These are phyloP conservation scores for Digitonthophagus gazella DNA, from an alignment of 2,888 invertebrate genomes.

Conservation along the genomic window DNA sequence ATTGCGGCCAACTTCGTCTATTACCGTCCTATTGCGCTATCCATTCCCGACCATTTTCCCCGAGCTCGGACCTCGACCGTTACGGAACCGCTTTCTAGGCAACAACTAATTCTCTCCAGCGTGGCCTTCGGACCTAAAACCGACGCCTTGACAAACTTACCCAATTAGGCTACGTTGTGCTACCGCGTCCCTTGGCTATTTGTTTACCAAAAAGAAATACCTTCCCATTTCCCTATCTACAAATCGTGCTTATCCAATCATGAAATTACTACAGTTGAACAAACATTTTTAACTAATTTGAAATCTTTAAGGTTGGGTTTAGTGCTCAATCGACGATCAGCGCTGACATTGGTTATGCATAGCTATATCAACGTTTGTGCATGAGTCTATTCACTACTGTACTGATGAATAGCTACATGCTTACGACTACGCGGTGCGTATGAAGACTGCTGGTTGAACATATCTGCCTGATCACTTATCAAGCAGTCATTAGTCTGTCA, in stretches of 20 bases:
- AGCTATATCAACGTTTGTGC: no score
- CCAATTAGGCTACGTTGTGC: slow-evolving; percentile 17
- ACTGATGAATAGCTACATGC: no score
- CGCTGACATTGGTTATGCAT: no score
- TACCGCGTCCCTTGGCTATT: slow-evolving; percentile 7
- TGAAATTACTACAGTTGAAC: no score
- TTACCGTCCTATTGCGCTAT: slow-evolving; percentile 49
- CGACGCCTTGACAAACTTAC: slow-evolving; percentile 22
- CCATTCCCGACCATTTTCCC: slow-evolving; percentile 38
- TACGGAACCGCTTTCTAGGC: slow-evolving; percentile 19
- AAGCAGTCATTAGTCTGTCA: no score
- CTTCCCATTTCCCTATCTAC: background rate
- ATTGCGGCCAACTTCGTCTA: slow-evolving; percentile 51
- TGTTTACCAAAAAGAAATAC: slow-evolving; percentile 11
- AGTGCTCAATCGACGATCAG: no score
- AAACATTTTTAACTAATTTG: no score
- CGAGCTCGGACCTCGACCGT: slow-evolving; percentile 18
- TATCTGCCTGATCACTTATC: no score
- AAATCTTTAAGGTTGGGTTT: no score
- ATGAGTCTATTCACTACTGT: no score
- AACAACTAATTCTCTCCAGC: slow-evolving; percentile 12
- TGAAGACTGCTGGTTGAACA: no score
- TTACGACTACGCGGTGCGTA: no score
- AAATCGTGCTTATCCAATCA: slow-evolving; percentile 1
- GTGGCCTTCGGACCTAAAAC: background rate